Base-by-base conservation (phyloP, 2,113 vertebrate genomes). In the Diphyllodes magnificus region DNA sequence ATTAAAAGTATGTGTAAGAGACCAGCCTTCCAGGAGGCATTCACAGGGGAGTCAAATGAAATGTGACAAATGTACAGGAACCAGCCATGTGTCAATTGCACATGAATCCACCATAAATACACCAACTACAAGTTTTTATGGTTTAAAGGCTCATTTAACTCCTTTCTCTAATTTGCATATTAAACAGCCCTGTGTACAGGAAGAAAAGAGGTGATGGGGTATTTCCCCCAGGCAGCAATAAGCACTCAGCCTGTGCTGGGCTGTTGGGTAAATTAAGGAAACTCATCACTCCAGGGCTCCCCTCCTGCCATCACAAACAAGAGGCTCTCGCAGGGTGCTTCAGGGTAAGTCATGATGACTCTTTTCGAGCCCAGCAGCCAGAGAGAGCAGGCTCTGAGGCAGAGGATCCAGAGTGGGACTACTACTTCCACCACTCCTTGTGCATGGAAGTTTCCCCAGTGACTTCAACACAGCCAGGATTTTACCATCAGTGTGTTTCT, bases 101-200 rank as follows among this genome's bases (percentile, higher is more conserved):
- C 70, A 86, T 35, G 45, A 90, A 90, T 83, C 60, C 3, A 2
- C 56, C 4, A 5, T 65, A 93, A 94, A 93, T 3, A 6, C 82
- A 88, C 56, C 39, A 35, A 28, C 51, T 64, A 59, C 44, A 79
- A 80, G 49, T 42, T 88, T 80, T 87, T 91, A 69, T 59, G 68
- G 90, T 37, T 88, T 91, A 88, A 95, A 90, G 88, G 45, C 70
- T 92, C 72, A 69, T 83, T 94, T 71, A 56, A 85, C 84, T 65
- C 59, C 33, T 83, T n/a, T 73, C 30, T 61, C 59, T 82, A 82
- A 76, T 88, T 60, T 80, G 40, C 82, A 82, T 82, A 54, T 83
- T 88, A 73, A 96, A 94, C 81, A 88, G 76, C 21, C 44, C 75
- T 8, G 2, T 28, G 27, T 30, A 79, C 37, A 65, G 63, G 42